Evolutionary conservation across 1,140 invertebrate genomes (phyloP), one percentile per base, ranked within the genome.

Genomic region (Eufriesea mexicana): DNA sequence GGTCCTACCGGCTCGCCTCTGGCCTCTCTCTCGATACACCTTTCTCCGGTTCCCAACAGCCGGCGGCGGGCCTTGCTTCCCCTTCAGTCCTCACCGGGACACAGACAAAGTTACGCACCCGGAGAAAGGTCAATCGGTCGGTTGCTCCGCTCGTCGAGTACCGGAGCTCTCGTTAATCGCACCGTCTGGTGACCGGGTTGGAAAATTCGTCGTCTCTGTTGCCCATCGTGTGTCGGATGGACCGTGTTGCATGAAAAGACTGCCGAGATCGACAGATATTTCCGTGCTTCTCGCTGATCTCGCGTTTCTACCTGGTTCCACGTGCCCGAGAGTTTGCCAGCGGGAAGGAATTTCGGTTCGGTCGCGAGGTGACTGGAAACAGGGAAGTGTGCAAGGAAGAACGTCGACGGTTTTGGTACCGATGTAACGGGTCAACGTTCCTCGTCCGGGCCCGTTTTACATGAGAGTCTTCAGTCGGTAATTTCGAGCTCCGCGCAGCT

Each of bases 81-180:
- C 87, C 88, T 89, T 93, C 91, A 93, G 91, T 93, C 91, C 91
- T 91, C 90, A 93, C 90, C 92, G 92, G 91, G 92, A 92, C 92
- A 93, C 92, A 92, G 93, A 91, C 91, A 87, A 93, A 91, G 92
- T 92, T 92, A 92, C 91, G 90, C 87, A 92, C 88, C 86, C 88
- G 90, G 87, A 92, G 89, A 93, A 92, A 93, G 91, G 91, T 92
- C 87, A 89, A 89, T 89, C 88, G 88, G 85, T 89, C 82, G 84
- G 79, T 1, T 81, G 77, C 80, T 89, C 84, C 28, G 84, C 72
- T 84, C 57, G 25, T 72, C 54, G 75, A 81, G 73, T 68, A 66
- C 67, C 73, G 78, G 64, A 85, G 83, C 70, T 87, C 83, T 84
- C 70, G 86, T 77, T 64, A 75, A 74, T 47, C 55, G 66, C 35